Evolutionary conservation across 2,113 vertebrate species (phyloP).

Genomic region (Quiscalus mexicanus): DNA sequence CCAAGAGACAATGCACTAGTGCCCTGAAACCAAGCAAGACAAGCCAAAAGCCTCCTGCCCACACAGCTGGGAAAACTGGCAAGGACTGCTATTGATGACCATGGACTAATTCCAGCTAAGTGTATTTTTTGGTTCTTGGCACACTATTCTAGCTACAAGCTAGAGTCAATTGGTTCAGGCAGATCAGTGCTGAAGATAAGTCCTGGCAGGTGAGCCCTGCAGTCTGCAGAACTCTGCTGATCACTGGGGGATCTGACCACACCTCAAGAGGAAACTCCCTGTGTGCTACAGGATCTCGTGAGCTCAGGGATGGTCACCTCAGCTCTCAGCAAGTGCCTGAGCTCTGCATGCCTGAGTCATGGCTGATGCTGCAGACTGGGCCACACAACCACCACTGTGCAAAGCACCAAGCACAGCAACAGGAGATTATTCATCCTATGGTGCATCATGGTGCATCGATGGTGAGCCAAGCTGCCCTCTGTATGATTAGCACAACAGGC

Average conservation of each 20-base stretch:
- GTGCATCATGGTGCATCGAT: not conserved
- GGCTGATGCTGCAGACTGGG: not conserved
- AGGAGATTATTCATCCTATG: not conserved
- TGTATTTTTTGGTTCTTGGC: not conserved
- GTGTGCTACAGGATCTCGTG: not conserved
- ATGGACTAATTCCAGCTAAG: not conserved
- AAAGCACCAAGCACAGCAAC: not conserved
- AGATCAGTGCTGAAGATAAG: not conserved
- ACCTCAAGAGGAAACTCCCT: not conserved
- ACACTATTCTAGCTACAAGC: not conserved
- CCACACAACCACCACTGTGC: not conserved
- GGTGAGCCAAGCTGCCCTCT: not conserved
- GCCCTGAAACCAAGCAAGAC: not conserved
- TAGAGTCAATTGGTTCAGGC: not conserved
- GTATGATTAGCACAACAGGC: not conserved
- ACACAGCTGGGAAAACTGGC: not conserved
- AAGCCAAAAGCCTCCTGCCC: not conserved
- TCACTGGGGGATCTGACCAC: not conserved
- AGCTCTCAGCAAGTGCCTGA: not conserved
- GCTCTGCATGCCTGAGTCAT: not conserved
- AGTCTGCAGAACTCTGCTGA: not conserved
- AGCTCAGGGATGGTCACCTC: not conserved
- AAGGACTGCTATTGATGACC: not conserved
- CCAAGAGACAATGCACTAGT: not conserved
- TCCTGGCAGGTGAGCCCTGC: not conserved